A percentile compares a stretch with the other conserved stretches of the same genome.
These are phyloP conservation scores for Nudaria mundana DNA, from an alignment of 2,888 invertebrate genomes.

Conservation along the genomic window DNA sequence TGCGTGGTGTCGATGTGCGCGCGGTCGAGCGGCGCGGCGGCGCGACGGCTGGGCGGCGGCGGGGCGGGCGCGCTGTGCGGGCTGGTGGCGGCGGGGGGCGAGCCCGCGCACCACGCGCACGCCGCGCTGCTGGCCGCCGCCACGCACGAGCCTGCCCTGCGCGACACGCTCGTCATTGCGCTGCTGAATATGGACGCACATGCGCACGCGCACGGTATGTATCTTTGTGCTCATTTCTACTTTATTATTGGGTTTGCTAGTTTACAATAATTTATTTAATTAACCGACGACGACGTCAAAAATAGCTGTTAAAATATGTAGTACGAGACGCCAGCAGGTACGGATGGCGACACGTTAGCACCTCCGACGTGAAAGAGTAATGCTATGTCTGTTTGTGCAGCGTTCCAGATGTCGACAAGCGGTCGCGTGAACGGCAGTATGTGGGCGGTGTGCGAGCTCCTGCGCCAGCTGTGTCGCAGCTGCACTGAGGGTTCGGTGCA, in stretches of 20 bases:
- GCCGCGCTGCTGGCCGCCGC: constrained; percentile 50
- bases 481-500: constrained; percentile 82
- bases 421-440: constrained; percentile 54
- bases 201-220: constrained; percentile 58
- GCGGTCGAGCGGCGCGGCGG: constrained; percentile 52
- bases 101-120: constrained; percentile 37
- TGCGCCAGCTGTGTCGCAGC: constrained; percentile 88
- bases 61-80: constrained; percentile 62
- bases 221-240: too few species aligned
- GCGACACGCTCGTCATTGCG: constrained; percentile 41
- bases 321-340: too few species aligned
- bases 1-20: constrained; percentile 90
- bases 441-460: constrained; percentile 87
- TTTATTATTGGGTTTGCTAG: too few species aligned
- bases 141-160: constrained; percentile 41
- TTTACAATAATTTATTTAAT: too few species aligned
- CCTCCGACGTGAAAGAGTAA: too few species aligned
- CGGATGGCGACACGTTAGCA: too few species aligned
- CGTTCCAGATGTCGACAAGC: constrained; percentile 47
- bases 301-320: too few species aligned
- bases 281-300: too few species aligned
- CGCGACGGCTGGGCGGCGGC: constrained; percentile 44
- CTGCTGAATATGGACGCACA: constrained; percentile 61
- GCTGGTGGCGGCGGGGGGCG: constrained; percentile 47
- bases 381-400: constrained; percentile 30